These are phyloP conservation scores for Sylvicapra grimmia DNA, from an alignment of 2,113 vertebrate species.

Conservation along the genomic window DNA sequence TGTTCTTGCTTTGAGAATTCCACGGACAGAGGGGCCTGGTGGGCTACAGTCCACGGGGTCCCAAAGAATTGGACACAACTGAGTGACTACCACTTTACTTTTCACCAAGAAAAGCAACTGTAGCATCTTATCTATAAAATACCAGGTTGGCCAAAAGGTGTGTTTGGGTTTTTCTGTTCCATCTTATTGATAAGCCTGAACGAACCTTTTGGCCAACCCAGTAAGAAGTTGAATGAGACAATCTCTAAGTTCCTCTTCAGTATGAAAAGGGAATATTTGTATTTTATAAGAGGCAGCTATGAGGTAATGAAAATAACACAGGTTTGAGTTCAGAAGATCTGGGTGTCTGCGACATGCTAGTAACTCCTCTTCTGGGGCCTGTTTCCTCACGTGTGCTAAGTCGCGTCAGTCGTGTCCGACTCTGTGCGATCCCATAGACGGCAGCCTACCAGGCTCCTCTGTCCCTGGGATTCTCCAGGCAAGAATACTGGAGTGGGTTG, in stretches of 20 bases:
- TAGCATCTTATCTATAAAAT: conserved; percentile 1
- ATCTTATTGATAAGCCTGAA: not conserved
- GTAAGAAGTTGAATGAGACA: not conserved
- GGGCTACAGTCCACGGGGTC: not conserved
- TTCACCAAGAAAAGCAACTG: not conserved
- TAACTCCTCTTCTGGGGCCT: not conserved
- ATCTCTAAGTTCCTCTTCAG: not conserved
- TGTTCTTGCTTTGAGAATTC: not conserved
- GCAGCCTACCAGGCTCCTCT: too few relatives aligned
- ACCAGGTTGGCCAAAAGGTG: not conserved
- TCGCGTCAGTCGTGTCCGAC: too few relatives aligned
- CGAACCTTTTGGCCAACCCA: accelerated
- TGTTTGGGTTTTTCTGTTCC: not conserved
- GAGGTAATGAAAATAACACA: not conserved
- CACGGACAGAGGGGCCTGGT: not conserved
- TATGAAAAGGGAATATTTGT: not conserved
- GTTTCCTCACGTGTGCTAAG: not conserved
- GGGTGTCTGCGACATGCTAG: not conserved
- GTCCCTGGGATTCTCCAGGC: too few relatives aligned
- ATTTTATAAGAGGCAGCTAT: conserved; percentile 5
- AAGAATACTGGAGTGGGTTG: too few relatives aligned
- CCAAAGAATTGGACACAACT: not conserved
- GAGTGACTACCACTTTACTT: not conserved
- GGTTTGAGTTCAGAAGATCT: not conserved
- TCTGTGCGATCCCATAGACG: too few relatives aligned